phyloP scores from a whole-genome alignment of 37 sponge, comb jelly and placozoan species.

The Cladorhizidae sp. region DNA sequence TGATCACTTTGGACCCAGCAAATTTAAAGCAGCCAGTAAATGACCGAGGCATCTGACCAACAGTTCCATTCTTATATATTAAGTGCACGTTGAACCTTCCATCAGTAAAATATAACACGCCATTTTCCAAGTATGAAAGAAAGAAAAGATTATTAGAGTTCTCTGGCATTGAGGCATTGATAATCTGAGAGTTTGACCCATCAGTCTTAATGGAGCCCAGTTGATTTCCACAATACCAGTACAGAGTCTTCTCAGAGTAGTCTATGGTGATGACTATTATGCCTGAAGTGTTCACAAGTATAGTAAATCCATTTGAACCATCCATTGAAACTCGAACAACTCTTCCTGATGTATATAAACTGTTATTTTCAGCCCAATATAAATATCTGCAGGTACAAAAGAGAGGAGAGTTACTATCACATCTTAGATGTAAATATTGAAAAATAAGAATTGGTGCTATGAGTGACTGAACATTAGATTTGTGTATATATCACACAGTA shows the following conservation, averaged over 20 bases:
- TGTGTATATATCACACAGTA: too few species aligned
- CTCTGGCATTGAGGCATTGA: not conserved
- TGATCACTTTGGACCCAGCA: not conserved
- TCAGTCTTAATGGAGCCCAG: not conserved
- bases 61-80: too few species aligned
- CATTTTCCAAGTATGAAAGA: not conserved
- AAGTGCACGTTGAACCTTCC: too few species aligned
- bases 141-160: not conserved
- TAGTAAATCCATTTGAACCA: not conserved
- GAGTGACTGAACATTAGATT: too few species aligned
- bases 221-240: slow-evolving; percentile 61
- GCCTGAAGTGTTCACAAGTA: not conserved
- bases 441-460: too few species aligned
- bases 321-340: slow-evolving; percentile 7
- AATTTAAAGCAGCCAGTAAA: not conserved
- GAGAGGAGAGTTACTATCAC: not conserved
- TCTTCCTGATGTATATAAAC: not conserved
- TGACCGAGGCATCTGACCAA: too few species aligned
- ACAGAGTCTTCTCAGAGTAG: slow-evolving; percentile 37
- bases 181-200: slow-evolving; percentile 16
- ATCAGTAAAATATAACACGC: too few species aligned
- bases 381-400: slow-evolving; percentile 9
- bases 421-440: too few species aligned
- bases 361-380: slow-evolving; percentile 58
- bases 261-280: slow-evolving; percentile 62